Evolutionary conservation across 2,797 vertebrate genomes (phyloP).

Genomic region (Trichosurus vulpecula): DNA sequence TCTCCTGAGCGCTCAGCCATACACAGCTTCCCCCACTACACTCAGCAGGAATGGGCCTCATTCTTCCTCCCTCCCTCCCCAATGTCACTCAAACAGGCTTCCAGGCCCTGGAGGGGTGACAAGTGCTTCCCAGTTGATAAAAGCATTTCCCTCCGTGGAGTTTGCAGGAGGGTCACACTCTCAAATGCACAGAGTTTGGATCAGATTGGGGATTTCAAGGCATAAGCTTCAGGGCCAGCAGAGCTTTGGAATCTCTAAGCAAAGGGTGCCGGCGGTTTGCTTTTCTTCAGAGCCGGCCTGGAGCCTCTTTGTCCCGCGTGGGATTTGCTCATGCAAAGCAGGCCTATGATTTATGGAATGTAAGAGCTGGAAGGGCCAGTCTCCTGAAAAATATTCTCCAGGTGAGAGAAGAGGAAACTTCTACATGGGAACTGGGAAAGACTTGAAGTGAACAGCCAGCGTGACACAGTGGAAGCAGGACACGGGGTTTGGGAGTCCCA

Average conservation of each 20-base stretch:
- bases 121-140: slow-evolving; percentile 51
- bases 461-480: background rate
- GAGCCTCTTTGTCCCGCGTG: background rate
- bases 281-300: background rate
- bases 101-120: slow-evolving; percentile 40
- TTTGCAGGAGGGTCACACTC: background rate
- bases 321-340: background rate
- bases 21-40: background rate
- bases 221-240: background rate
- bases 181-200: background rate
- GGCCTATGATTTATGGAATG: background rate
- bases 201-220: background rate
- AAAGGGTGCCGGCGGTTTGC: background rate
- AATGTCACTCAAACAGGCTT: slow-evolving; percentile 30
- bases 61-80: background rate
- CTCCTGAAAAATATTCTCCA: slow-evolving; percentile 29
- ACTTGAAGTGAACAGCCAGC: background rate
- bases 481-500: background rate
- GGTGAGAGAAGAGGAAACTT: background rate
- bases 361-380: background rate
- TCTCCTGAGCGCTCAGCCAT: background rate
- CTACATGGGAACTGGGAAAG: background rate
- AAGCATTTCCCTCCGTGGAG: background rate
- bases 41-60: background rate
- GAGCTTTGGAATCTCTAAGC: background rate